These are phyloP conservation scores for Leuciscus idus DNA, from an alignment of 2,113 vertebrate genomes.

Conservation along the genomic window DNA sequence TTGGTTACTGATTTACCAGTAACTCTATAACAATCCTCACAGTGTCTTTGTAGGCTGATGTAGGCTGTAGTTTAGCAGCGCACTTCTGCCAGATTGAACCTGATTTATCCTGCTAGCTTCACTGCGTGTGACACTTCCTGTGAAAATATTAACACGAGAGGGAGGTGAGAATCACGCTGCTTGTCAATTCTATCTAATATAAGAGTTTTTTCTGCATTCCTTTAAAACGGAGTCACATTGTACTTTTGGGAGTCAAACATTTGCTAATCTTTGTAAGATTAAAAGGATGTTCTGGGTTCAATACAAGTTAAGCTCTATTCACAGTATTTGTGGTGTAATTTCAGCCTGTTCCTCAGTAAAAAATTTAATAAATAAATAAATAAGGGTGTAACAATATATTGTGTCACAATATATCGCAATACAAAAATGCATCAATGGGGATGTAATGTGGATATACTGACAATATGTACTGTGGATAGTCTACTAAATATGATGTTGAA, in stretches of 20 bases:
- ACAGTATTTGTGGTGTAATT: neutral
- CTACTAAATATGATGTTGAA: too few species aligned
- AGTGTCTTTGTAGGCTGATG: neutral
- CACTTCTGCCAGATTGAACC: conserved; percentile 55
- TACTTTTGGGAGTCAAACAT: neutral
- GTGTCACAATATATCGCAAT: too few species aligned
- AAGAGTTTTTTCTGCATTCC: conserved; percentile 6
- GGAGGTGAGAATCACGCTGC: conserved; percentile 31
- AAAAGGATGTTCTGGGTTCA: neutral
- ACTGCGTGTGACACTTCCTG: conserved; percentile 48
- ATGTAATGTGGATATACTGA: too few species aligned
- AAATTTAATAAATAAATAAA: neutral
- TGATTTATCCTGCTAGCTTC: conserved; percentile 41
- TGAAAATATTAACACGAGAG: conserved; percentile 28
- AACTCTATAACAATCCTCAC: neutral
- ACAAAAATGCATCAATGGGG: too few species aligned
- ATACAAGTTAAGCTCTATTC: neutral
- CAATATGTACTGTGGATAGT: too few species aligned
- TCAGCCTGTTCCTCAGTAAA: neutral
- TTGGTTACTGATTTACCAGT: neutral
- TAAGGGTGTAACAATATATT: neutral
- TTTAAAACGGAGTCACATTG: conserved; percentile 4
- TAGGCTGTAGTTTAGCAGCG: conserved; percentile 42
- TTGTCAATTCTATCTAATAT: conserved; percentile 39
- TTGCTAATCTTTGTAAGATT: neutral